phyloP scores from a whole-genome alignment of 2,113 vertebrate species.

The Stercorarius parasiticus region DNA sequence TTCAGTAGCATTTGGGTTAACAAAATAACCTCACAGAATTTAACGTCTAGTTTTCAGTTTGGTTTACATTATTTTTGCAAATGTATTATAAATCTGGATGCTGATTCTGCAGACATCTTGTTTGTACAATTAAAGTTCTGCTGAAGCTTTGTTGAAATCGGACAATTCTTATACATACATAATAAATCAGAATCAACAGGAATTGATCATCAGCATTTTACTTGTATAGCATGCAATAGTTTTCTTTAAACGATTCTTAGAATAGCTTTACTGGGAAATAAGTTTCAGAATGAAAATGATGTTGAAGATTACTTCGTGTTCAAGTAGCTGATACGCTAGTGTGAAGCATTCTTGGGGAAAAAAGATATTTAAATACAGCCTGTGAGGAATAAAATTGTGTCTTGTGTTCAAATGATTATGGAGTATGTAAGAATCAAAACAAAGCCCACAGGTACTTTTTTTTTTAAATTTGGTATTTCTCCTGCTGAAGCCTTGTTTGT shows the following conservation, averaged over 20 bases:
- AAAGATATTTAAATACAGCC: background rate
- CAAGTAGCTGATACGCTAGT: background rate
- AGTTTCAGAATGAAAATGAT: background rate
- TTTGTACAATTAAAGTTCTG: background rate
- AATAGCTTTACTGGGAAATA: background rate
- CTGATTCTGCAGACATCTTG: background rate
- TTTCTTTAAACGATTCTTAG: background rate
- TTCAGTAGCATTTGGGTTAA: background rate
- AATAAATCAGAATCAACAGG: background rate
- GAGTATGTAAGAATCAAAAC: background rate
- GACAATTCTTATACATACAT: background rate
- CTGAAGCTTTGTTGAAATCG: background rate
- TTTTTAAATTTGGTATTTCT: background rate
- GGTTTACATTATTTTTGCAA: background rate
- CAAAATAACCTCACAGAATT: background rate
- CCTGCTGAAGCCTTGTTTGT: background rate
- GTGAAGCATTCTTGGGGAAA: background rate
- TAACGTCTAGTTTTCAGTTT: background rate
- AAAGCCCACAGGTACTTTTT: background rate
- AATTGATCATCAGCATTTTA: background rate
- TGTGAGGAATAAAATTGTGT: background rate
- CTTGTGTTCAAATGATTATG: background rate
- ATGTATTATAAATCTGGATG: background rate
- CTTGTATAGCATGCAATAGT: background rate
- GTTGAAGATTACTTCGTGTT: background rate